These are phyloP conservation scores for Kryptolebias ocellatus DNA, from an alignment of 2,797 vertebrate species.

Conservation along the genomic window DNA sequence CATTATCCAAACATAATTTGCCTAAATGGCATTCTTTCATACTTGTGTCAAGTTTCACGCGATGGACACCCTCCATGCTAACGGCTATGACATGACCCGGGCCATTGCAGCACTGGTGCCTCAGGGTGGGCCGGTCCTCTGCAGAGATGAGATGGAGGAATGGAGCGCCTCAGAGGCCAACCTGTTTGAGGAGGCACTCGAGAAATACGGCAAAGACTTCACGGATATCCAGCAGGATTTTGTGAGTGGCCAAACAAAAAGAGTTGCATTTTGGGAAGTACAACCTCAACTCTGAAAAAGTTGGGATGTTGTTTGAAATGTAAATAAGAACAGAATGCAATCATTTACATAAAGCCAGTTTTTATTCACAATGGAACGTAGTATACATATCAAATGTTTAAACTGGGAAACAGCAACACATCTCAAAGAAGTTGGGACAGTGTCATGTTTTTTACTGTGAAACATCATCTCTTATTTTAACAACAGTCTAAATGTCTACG, in stretches of 20 bases:
- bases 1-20: no score
- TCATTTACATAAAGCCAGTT: no score
- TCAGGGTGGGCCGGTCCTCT: conserved; percentile 94
- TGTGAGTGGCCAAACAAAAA: conserved; percentile 81
- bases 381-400: no score
- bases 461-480: no score
- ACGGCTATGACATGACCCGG: conserved; percentile 92
- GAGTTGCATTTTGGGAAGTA: neutral
- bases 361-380: no score
- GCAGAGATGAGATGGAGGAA: conserved; percentile 98
- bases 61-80: conserved; percentile 96
- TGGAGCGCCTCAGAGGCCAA: conserved; percentile 98
- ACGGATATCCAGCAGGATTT: conserved; percentile 98
- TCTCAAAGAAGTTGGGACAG: no score
- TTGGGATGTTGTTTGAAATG: no score
- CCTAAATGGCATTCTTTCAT: neutral
- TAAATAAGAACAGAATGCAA: no score
- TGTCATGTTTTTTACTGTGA: no score
- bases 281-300: no score
- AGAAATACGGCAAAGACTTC: conserved; percentile 98
- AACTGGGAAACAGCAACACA: no score
- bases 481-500: no score
- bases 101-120: conserved; percentile 95
- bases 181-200: conserved; percentile 95
- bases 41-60: conserved; percentile 88